Evolutionary conservation across 2,888 invertebrate species (phyloP).

Genomic region (Chrysolina oricalcia): DNA sequence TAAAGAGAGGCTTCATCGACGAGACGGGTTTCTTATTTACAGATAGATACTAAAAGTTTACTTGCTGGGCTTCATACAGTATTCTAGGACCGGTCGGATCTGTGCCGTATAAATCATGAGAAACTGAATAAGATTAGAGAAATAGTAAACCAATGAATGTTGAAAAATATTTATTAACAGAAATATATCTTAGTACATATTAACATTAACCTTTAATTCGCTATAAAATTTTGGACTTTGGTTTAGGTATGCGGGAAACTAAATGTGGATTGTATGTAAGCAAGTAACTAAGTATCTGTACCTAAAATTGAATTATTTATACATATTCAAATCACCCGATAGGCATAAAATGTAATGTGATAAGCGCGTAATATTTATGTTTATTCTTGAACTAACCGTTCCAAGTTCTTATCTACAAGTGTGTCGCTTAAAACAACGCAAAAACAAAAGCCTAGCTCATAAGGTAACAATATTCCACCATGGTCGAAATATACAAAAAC

Average conservation of each 20-base stretch:
- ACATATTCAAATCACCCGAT: constrained; percentile 3
- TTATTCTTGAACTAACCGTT: background rate
- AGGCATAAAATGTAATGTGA: background rate
- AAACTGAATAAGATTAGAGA: background rate
- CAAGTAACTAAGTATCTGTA: background rate
- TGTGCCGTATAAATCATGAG: too few relatives aligned
- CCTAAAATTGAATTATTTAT: background rate
- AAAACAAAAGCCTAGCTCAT: constrained; percentile 1
- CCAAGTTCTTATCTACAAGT: constrained; percentile 8
- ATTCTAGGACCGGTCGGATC: too few relatives aligned
- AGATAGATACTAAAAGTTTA: too few relatives aligned
- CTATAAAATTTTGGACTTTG: background rate
- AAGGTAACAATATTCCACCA: constrained; percentile 24
- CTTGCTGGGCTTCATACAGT: too few relatives aligned
- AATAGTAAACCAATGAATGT: background rate
- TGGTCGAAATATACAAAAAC: constrained; percentile 12
- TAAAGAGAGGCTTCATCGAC: too few relatives aligned
- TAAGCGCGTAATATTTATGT: background rate
- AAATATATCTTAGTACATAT: background rate
- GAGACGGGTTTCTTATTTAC: too few relatives aligned
- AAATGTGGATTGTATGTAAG: background rate
- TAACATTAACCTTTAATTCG: constrained; percentile 8
- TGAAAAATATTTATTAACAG: constrained; percentile 2
- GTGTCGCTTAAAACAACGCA: background rate
- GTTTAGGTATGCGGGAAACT: background rate